Base-by-base conservation (phyloP, 1,140 invertebrate species). In the Drosophila bocqueti region DNA sequence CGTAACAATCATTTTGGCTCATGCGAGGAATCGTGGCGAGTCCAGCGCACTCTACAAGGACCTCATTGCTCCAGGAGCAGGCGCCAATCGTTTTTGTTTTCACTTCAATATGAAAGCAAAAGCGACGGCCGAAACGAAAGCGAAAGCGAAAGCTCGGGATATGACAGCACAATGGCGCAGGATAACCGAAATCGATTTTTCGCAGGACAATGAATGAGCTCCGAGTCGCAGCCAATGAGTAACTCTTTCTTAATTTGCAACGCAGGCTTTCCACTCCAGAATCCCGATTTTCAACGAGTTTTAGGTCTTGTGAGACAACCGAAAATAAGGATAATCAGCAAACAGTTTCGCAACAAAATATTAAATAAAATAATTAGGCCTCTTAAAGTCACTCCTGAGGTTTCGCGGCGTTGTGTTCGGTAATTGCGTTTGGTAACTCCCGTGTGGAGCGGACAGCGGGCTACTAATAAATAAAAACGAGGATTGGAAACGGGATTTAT, bases 1-100 rank as follows among this genome's bases (percentile, higher is more conserved):
- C 66, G 83, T 91, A 43, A 92, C 91, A 87, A 92, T 92, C 91
- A 92, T 92, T 52, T 92, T 92, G 73, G 65, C 79, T 84, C 85
- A 89, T 89, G 50, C 73, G 81, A 78, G 38, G n/a, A n/a, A 46
- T 75, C 43, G 36, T 73, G 2, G 16, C 36, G 45, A 61, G 57
- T 63, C 62, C 59, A 63, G 67, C 50, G 36, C 54, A 26, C 49
- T 47, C 52, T 50, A 81, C 42, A 26, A 18, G 40, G 47, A 60
- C 58, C 40, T 38, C 54, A 69, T 59, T 66, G 36, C 45, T 36
- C 58, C 58, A 50, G 46, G 50, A 55, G 43, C 46, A 61, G 18
- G 43, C 21, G 47, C 38, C 54, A 40, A 40, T 79, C 13, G 26
- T 57, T 55, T 64, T 74, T 52, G 50, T 73, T 89, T 77, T 43